Evolutionary conservation across 2,797 vertebrate species (phyloP), one percentile per base, ranked within the genome.

Genomic region (Leptoclinus maculatus): DNA sequence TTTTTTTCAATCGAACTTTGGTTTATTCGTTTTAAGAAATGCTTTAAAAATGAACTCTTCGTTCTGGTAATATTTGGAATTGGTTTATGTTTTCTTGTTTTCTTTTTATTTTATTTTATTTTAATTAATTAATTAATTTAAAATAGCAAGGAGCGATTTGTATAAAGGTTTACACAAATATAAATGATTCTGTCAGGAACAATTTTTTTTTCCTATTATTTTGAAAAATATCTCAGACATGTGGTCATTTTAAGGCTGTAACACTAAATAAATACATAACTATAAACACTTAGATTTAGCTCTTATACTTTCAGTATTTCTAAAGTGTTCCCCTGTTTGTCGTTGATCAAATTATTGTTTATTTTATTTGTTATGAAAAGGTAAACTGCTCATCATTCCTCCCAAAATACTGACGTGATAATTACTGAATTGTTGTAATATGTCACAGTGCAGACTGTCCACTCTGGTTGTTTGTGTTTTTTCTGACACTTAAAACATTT

Each of bases 401-500:
- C 36, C 34, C 21, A 16, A 12, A n/a, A 25, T 14, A 3, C 13
- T 5, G 4, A 1, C 12, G 1, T 27, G 6, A n/a, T 47, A 13
- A 49, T 27, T 2, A 23, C 41, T 23, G 41, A 21, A 51, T 38
- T 10, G 38, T 0, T 11, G 4, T n/a, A 7, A 38, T 38, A 51
- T 39, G 13, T n/a, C 71, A 17, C 39, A 23, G 27, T 27, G 66
- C 53, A 51, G 13, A 6, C 5, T 5, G 0, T 10, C 10, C 11
- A 38, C 39, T 29, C 54, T 17, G 27, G 14, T 19, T 32, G 5
- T 54, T 39, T 23, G 14, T 23, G 45, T 51, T 38, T 38, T 51
- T 38, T 19, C 9, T 57, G 53, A 43, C 21, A 59, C 54, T 32
- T 39, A 7, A 58, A 71, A 59, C 66, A 75, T 54, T 19, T 53